phyloP scores from a whole-genome alignment of 1,140 invertebrate species.

The Capitella teleta region DNA sequence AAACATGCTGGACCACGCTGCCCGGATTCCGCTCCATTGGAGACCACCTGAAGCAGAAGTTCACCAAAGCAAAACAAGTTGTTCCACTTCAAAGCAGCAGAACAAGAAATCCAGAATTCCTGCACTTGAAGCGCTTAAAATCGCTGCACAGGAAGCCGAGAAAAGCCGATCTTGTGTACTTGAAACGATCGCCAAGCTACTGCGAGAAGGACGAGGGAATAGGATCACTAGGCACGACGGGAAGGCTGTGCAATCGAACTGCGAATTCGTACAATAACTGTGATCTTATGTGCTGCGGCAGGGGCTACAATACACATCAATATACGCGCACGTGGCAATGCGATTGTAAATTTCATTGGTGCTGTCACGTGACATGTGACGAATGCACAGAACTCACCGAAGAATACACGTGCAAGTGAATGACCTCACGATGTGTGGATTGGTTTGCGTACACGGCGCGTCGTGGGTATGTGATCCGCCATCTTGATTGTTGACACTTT shows the following conservation, averaged over 20 bases:
- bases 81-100: slow-evolving; percentile 34
- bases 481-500: too few species aligned
- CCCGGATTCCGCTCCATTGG: slow-evolving; percentile 75
- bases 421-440: too few species aligned
- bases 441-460: too few species aligned
- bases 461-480: too few species aligned
- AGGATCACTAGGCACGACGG: slow-evolving; percentile 39
- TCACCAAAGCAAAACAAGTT: slow-evolving; percentile 65
- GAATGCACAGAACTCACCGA: slow-evolving; percentile 41
- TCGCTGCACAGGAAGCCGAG: slow-evolving; percentile 28
- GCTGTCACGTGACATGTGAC: slow-evolving; percentile 44
- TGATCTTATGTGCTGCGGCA: slow-evolving; percentile 47
- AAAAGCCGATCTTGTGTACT: slow-evolving; percentile 68
- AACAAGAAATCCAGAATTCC: slow-evolving; percentile 14
- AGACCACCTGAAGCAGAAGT: slow-evolving; percentile 66
- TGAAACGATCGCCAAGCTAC: slow-evolving; percentile 84
- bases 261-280: slow-evolving; percentile 42
- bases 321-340: slow-evolving; percentile 40
- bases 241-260: slow-evolving; percentile 42
- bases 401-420: slow-evolving; percentile 40
- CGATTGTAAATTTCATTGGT: slow-evolving; percentile 47
- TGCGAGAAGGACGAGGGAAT: slow-evolving; percentile 65
- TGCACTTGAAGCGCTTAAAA: slow-evolving; percentile 56
- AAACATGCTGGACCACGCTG: slow-evolving; percentile 88
- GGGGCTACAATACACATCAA: slow-evolving; percentile 46